Conservation (phyloP, 2,797 vertebrate genomes). For the Bradypodion pumilum region DNA sequence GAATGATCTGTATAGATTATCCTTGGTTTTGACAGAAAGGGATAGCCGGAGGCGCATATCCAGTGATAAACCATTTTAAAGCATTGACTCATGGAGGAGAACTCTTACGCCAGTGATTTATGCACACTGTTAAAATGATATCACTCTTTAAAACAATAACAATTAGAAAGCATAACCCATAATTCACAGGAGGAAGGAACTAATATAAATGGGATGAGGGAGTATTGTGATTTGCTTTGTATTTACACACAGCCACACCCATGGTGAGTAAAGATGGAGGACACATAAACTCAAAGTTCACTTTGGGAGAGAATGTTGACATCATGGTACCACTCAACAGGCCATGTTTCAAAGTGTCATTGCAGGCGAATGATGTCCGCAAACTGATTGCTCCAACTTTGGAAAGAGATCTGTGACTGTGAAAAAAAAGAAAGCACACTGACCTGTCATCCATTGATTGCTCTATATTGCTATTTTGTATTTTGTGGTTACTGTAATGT, state of each 20-base stretch:
- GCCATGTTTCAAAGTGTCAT: neutral
- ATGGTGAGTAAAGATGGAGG: too few relatives aligned
- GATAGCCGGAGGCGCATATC: slow-evolving; percentile 13
- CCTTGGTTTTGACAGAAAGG: slow-evolving; percentile 24
- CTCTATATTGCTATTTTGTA: too few relatives aligned
- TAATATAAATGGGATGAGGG: neutral
- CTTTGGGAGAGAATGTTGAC: neutral
- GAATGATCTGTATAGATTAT: slow-evolving; percentile 27
- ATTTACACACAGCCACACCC: too few relatives aligned
- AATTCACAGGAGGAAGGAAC: neutral
- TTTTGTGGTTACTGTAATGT: too few relatives aligned
- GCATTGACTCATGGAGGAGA: neutral
- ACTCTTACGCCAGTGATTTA: slow-evolving; percentile 8
- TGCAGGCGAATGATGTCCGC: neutral
- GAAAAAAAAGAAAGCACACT: too few relatives aligned
- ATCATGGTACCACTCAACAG: neutral
- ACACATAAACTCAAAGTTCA: too few relatives aligned
- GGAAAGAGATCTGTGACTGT: neutral
- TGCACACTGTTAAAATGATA: slow-evolving; percentile 2
- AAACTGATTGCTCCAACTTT: neutral
- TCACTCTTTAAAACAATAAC: accelerated
- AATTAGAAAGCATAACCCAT: neutral
- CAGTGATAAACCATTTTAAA: slow-evolving; percentile 38
- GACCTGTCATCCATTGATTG: neutral
- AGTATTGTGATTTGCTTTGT: too few relatives aligned